These are phyloP conservation scores for Polyergus mexicanus DNA, from an alignment of 1,140 invertebrate genomes.

Conservation along the genomic window DNA sequence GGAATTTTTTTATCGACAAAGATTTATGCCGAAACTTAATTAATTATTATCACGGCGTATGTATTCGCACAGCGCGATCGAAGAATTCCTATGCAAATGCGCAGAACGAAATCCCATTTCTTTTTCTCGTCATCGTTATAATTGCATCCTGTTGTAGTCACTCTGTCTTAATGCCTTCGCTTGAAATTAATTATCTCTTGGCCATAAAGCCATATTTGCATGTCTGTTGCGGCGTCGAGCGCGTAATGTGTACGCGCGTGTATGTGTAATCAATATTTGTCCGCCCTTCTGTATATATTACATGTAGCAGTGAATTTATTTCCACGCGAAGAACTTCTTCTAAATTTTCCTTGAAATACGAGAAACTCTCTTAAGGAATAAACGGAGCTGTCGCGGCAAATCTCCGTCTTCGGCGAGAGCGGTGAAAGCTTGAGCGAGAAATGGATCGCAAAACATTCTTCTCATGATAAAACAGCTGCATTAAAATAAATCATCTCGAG, in stretches of 20 bases:
- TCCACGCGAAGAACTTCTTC: neutral
- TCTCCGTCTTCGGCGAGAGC: constrained; percentile 47
- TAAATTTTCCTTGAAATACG: constrained; percentile 16
- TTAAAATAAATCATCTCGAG: constrained; percentile 32
- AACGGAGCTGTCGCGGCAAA: constrained; percentile 29
- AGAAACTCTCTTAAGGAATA: constrained; percentile 11
- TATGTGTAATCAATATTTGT: constrained; percentile 26
- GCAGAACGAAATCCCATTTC: neutral
- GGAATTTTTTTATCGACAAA: neutral
- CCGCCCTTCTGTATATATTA: neutral
- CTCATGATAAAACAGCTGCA: constrained; percentile 7
- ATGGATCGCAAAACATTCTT: constrained; percentile 54
- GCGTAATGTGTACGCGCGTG: neutral
- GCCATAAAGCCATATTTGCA: neutral
- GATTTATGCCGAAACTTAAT: constrained; percentile 1
- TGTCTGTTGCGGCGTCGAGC: neutral
- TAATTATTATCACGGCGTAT: constrained; percentile 14
- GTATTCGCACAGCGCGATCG: neutral
- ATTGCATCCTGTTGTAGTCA: constrained; percentile 16
- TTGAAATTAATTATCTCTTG: constrained; percentile 38
- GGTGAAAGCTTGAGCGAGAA: constrained; percentile 59
- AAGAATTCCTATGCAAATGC: constrained; percentile 8
- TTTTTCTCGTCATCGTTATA: neutral
- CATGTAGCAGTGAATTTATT: constrained; percentile 11
- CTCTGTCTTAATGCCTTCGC: neutral